Evolutionary conservation across 2,797 vertebrate species (phyloP).

Genomic region (Rhyacichthys aspro): DNA sequence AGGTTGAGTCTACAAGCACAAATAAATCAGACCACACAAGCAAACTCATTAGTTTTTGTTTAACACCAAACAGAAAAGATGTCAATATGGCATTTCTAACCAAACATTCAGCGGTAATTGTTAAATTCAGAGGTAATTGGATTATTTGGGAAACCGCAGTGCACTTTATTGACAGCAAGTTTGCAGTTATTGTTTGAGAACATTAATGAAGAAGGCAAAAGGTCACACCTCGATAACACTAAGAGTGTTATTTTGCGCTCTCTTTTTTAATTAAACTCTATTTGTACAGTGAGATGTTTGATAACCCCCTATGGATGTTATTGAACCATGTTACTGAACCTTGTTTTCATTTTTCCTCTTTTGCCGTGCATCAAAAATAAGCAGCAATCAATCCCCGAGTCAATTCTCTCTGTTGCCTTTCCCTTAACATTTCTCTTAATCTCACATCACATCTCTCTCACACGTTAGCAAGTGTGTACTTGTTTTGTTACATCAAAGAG

Average conservation of each 20-base stretch:
- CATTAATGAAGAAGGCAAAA: neutral
- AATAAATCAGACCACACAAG: neutral
- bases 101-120: neutral
- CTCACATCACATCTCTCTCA: neutral
- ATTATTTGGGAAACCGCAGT: neutral
- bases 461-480: constrained; percentile 3
- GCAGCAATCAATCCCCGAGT: constrained; percentile 31
- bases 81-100: neutral
- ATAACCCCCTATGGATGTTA: constrained; percentile 3
- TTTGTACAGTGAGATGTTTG: constrained; percentile 13
- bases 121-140: neutral
- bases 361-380: constrained; percentile 26
- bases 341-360: constrained; percentile 33
- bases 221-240: neutral
- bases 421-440: constrained; percentile 26
- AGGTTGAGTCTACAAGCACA: no score
- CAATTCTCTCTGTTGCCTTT: constrained; percentile 21
- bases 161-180: no score
- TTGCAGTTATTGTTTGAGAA: neutral
- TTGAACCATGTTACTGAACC: no score
- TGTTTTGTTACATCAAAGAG: neutral
- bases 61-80: neutral
- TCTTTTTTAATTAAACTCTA: neutral
- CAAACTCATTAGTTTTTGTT: neutral
- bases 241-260: neutral